Evolutionary conservation across 2,888 invertebrate species (phyloP).

Genomic region (Limnephilus marmoratus): DNA sequence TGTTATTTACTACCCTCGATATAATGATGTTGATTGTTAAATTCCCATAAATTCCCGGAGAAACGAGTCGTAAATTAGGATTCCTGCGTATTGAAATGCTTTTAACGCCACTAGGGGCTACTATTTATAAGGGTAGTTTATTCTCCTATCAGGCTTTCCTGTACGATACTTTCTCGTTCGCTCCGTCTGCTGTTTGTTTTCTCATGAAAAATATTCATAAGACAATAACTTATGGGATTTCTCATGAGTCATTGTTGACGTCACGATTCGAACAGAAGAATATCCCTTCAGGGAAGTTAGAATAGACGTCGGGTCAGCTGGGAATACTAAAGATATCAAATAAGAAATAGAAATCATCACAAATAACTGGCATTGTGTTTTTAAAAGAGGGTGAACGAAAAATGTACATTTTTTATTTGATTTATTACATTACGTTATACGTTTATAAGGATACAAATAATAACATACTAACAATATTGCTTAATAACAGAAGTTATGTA

Average conservation of each 20-base stretch:
- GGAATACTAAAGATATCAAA: background rate
- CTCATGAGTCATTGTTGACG: slow-evolving; percentile 4
- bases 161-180: background rate
- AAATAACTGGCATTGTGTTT: background rate
- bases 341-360: background rate
- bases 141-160: slow-evolving; percentile 42
- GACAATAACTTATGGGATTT: background rate
- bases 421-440: no score
- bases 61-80: slow-evolving; percentile 55
- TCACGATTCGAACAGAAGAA: background rate
- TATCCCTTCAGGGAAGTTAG: background rate
- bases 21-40: slow-evolving; percentile 10
- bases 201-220: background rate
- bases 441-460: no score
- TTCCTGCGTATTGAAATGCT: slow-evolving; percentile 53
- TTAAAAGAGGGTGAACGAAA: background rate
- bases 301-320: background rate
- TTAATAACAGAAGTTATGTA: no score
- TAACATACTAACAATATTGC: no score
- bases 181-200: background rate
- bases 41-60: slow-evolving; percentile 22
- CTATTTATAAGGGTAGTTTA: slow-evolving; percentile 52
- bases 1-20: background rate
- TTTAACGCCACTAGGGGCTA: slow-evolving; percentile 44
- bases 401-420: no score